phyloP scores from a whole-genome alignment of 2,113 vertebrate genomes.

The Platysternon megacephalum region DNA sequence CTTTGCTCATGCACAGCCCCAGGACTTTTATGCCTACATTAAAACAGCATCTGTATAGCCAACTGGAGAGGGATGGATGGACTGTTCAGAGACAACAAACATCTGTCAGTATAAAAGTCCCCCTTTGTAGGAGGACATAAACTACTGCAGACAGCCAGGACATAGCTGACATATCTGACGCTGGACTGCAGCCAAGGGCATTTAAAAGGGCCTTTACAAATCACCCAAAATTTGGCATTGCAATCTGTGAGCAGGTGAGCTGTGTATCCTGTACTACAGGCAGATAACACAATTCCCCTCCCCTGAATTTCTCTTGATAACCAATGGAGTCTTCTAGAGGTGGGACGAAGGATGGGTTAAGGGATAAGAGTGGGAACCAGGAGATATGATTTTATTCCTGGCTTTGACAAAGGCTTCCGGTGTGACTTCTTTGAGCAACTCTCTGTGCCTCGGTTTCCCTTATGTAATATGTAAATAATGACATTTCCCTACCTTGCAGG shows the following conservation, averaged over 20 bases:
- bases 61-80: fast-evolving
- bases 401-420: not conserved
- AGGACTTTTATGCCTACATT: not conserved
- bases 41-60: fast-evolving
- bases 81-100: not conserved
- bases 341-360: not conserved
- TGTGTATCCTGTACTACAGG: not conserved
- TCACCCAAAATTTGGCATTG: fast-evolving
- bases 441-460: not conserved
- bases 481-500: not conserved
- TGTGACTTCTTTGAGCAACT: not conserved
- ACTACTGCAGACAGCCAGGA: not conserved
- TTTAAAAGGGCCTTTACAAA: not conserved
- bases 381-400: not conserved
- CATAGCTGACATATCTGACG: not conserved
- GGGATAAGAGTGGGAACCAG: not conserved
- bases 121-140: not conserved
- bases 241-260: not conserved
- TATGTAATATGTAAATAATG: not conserved
- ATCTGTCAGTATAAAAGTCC: fast-evolving
- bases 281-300: not conserved
- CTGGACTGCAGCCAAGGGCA: not conserved
- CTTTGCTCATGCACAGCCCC: fast-evolving
- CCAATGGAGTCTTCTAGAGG: not conserved
- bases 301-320: not conserved